Base-by-base conservation (phyloP, 2,113 vertebrate genomes). In the Scartelaos histophorus region DNA sequence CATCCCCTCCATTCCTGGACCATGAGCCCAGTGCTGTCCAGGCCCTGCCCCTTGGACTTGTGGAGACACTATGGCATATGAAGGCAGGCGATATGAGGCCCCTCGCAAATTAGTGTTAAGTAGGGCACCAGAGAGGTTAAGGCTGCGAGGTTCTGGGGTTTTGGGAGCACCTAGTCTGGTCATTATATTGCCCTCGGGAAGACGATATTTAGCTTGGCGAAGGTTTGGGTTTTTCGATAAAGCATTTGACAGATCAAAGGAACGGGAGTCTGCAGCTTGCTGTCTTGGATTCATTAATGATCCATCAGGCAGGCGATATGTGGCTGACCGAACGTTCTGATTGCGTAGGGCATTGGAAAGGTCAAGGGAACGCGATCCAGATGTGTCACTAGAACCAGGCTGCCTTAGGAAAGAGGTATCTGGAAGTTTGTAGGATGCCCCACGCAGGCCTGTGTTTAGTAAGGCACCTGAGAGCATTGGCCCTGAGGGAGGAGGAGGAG, bases 31-130 rank as follows among this genome's bases (percentile, higher is more conserved):
- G 82, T 95, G 94, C 81, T 94, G 91, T 74, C 79, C 92, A 73
- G 87, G 90, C 19, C 90, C 91, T 74, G 94, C 71, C 76, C 93
- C 94, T 62, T 97, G 95, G 34, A 97, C 90, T 76, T 93, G 95
- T 45, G 97, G 96, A 87, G 94, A 93, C 70, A 98, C 96, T 24
- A 98, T 93, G 1, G 97, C 97, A 71, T 96, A 98, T 72, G 95
- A 94, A 34, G 87, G 81, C 7, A 92, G 75, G 9, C 67, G 82
- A 25, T 83, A 90, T 43, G 85, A 80, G 19, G 83, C 79, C 10
- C 83, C 82, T 9, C 76, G 70, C 16, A 89, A 64, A 0, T 80
- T 13, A 76, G 79, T 11, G 47, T 84, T 91, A 88, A 93, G 91
- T 85, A 87, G 70, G 43, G 88, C 89, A 75, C 84, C 81, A 66